A percentile compares a stretch with the other conserved stretches of the same genome.
Evolutionary conservation across 2,888 invertebrate species (phyloP).

Genomic region (Lasioglossum marginatum): DNA sequence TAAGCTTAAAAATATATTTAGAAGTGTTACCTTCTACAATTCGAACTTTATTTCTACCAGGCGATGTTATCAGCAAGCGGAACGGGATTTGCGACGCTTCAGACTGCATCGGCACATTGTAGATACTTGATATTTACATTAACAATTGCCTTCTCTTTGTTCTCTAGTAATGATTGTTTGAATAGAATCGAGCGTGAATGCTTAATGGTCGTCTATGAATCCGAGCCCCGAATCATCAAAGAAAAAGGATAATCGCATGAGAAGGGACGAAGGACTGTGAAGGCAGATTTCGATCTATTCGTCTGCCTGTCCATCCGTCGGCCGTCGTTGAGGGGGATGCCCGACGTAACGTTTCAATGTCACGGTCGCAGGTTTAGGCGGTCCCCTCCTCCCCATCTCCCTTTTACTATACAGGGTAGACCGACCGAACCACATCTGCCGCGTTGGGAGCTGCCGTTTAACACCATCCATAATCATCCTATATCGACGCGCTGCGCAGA

Average conservation of each 20-base stretch:
- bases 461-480: slow-evolving; percentile 58
- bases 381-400: slow-evolving; percentile 38
- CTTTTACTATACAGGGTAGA: slow-evolving; percentile 55
- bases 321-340: slow-evolving; percentile 63
- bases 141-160: neutral
- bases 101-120: too few species aligned
- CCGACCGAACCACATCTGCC: slow-evolving; percentile 60
- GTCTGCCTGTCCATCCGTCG: slow-evolving; percentile 65
- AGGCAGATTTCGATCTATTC: slow-evolving; percentile 64
- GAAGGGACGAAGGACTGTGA: slow-evolving; percentile 57
- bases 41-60: too few species aligned
- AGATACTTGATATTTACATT: too few species aligned
- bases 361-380: slow-evolving; percentile 65
- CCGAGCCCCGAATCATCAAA: slow-evolving; percentile 32
- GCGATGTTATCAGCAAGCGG: too few species aligned
- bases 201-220: slow-evolving; percentile 35
- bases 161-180: neutral
- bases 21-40: too few species aligned
- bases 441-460: slow-evolving; percentile 43
- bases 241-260: slow-evolving; percentile 49
- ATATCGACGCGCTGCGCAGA: slow-evolving; percentile 30
- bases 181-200: slow-evolving; percentile 19
- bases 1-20: too few species aligned
- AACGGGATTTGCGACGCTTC: too few species aligned
- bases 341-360: slow-evolving; percentile 71